Base-by-base conservation (phyloP, 2,888 invertebrate species). In the Lumbricus terrestris region DNA sequence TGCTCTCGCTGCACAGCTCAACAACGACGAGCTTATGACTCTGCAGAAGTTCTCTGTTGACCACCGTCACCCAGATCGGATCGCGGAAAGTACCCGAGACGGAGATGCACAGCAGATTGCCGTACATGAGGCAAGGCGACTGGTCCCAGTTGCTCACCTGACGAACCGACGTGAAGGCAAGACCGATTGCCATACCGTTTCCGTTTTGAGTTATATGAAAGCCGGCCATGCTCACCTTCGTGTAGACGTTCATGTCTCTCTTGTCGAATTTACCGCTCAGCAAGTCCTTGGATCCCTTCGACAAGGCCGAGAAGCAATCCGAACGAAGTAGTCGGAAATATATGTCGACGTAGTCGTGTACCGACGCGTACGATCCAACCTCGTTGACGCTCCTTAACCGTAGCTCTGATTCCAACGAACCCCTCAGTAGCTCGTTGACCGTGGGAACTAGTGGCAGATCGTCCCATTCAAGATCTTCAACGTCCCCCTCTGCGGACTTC, bases 41-140 rank as follows among this genome's bases (percentile, higher is more conserved):
- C 83, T 89, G 85, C 54, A 92, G 83, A 11, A 88, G 85, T 82
- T 91, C 91, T 54, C 92, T 47, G 20, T 90, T 89, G 20, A 54
- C 88, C 29, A 92, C 92, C 35, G 91, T 92, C 37, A 91, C 92
- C 92, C 92, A 92, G n/a, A 92, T 91, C 6, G 90, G 40, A 88
- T 92, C 91, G 15, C 85, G 69, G 89, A 92, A 92, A 20, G 38
- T 90, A 16, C 90, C 91, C 38, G 90, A 69, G 15, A 90, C 54
- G 0, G 92, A 92, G 20, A 92, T 47, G 54, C 92, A 92, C 33
- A 92, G 42, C 33, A 92, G 85, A 83, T 92, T 92, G 29, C 92
- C 92, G 90, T 89, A 91, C 90, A 91, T 90, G 33, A 92, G 88
- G 29, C 91, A 91, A 18, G 90, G 42, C 18, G 90, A 83, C 34